Evolutionary conservation across 2,113 vertebrate genomes (phyloP).

Genomic region (Azemiops feae): DNA sequence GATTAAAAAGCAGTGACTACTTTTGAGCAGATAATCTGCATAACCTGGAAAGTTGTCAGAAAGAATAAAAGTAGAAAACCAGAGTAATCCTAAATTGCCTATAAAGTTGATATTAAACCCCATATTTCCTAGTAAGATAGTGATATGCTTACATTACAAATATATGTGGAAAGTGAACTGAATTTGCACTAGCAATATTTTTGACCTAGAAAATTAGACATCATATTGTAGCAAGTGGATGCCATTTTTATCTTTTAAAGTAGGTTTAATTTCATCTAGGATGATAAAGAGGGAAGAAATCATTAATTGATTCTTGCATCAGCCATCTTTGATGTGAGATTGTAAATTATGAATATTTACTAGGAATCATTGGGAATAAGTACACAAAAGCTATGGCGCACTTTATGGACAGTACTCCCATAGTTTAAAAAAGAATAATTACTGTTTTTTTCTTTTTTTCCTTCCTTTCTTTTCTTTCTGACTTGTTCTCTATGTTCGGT

Average conservation of each 20-base stretch:
- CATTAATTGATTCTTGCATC: not conserved
- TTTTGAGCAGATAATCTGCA: not conserved
- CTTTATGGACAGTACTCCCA: not conserved
- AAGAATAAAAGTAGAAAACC: slow-evolving; percentile 13
- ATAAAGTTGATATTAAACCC: slow-evolving; percentile 15
- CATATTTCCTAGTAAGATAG: not conserved
- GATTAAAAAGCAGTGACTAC: not conserved
- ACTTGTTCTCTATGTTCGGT: not conserved
- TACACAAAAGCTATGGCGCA: not conserved
- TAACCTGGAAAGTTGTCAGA: not conserved
- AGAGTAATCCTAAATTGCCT: slow-evolving; percentile 38
- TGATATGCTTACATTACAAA: not conserved
- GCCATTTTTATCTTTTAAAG: not conserved
- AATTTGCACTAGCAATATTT: not conserved
- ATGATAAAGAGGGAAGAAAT: not conserved
- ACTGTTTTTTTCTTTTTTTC: not conserved
- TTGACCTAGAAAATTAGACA: not conserved
- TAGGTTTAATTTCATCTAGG: not conserved
- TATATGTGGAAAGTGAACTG: not conserved
- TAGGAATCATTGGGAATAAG: not conserved
- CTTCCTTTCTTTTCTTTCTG: not conserved
- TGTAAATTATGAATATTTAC: not conserved
- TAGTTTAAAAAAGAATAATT: not conserved
- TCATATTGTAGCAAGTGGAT: not conserved
- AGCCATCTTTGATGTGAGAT: not conserved